phyloP scores from a whole-genome alignment of 2,888 invertebrate species.

The Andrena flavipes region DNA sequence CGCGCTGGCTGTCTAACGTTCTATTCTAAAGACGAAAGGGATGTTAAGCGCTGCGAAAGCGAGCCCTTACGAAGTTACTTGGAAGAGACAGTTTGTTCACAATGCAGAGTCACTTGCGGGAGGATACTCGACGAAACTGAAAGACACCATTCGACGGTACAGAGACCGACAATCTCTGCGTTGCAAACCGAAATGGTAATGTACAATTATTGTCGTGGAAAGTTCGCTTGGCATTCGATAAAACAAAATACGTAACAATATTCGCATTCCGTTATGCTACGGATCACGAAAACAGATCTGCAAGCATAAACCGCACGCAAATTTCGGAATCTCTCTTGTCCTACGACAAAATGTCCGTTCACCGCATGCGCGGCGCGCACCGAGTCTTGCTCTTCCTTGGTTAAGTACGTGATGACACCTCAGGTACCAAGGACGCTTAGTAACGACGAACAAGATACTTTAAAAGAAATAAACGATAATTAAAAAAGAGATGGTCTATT shows the following conservation, averaged over 20 bases:
- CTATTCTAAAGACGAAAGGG: constrained; percentile 62
- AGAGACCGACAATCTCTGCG: not conserved
- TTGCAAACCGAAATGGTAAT: not conserved
- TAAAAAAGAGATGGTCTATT: constrained; percentile 23
- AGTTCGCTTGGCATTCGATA: constrained; percentile 14
- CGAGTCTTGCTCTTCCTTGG: constrained; percentile 42
- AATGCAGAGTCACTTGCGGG: constrained; percentile 53
- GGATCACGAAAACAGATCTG: not conserved
- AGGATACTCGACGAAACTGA: constrained; percentile 12
- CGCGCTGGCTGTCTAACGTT: constrained; percentile 56
- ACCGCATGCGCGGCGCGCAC: constrained; percentile 16
- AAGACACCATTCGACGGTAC: constrained; percentile 14
- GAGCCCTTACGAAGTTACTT: constrained; percentile 51
- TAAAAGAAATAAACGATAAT: constrained; percentile 23
- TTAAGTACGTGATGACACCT: constrained; percentile 58
- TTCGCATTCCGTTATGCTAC: not conserved
- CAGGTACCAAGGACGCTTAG: constrained; percentile 51
- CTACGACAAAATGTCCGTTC: not conserved
- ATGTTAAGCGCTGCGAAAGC: constrained; percentile 70
- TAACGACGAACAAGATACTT: constrained; percentile 48
- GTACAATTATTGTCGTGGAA: constrained; percentile 57
- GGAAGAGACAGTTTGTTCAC: constrained; percentile 71
- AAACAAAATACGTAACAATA: not conserved
- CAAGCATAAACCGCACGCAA: not conserved
- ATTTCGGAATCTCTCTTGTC: not conserved